A percentile compares a stretch with the other conserved stretches of the same genome.
phyloP scores from a whole-genome alignment of 1,140 invertebrate genomes.

The Camponotus vicinus region DNA sequence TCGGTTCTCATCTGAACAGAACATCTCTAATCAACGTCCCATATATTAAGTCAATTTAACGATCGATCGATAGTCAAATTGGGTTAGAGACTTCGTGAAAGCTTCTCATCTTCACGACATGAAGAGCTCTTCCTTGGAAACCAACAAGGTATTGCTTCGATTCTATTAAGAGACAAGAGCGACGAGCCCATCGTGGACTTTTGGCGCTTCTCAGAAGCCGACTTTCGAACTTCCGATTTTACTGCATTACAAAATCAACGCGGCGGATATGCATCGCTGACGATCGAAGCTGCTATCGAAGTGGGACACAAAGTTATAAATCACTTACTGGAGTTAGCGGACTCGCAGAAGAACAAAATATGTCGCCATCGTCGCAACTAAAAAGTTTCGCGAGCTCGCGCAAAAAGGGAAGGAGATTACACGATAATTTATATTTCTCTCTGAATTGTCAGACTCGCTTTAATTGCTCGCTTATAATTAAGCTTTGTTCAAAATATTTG shows the following conservation, averaged over 20 bases:
- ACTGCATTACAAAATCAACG: neutral
- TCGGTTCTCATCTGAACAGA: neutral
- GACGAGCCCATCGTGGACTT: slow-evolving; percentile 62
- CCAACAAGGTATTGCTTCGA: slow-evolving; percentile 55
- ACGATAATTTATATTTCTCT: neutral
- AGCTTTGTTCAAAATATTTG: neutral
- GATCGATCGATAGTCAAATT: slow-evolving; percentile 76
- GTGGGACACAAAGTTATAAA: slow-evolving; percentile 27
- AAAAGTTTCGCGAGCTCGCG: neutral
- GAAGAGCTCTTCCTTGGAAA: slow-evolving; percentile 44
- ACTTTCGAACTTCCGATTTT: slow-evolving; percentile 31
- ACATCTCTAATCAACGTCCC: slow-evolving; percentile 52
- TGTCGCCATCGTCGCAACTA: neutral
- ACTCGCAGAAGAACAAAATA: neutral
- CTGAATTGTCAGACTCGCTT: neutral
- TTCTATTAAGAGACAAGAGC: slow-evolving; percentile 72
- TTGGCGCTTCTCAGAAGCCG: slow-evolving; percentile 39
- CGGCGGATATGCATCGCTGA: slow-evolving; percentile 9
- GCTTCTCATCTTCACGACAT: slow-evolving; percentile 36
- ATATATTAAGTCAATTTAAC: slow-evolving; percentile 77
- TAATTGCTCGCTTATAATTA: neutral
- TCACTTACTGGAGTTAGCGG: slow-evolving; percentile 23
- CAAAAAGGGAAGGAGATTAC: neutral
- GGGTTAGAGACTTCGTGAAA: slow-evolving; percentile 75
- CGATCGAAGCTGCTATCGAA: slow-evolving; percentile 32